Percentiles rank a stretch among this genome's conserved stretches.
Evolutionary conservation across 2,113 vertebrate genomes (phyloP).

Genomic region (Elgaria multicarinata): DNA sequence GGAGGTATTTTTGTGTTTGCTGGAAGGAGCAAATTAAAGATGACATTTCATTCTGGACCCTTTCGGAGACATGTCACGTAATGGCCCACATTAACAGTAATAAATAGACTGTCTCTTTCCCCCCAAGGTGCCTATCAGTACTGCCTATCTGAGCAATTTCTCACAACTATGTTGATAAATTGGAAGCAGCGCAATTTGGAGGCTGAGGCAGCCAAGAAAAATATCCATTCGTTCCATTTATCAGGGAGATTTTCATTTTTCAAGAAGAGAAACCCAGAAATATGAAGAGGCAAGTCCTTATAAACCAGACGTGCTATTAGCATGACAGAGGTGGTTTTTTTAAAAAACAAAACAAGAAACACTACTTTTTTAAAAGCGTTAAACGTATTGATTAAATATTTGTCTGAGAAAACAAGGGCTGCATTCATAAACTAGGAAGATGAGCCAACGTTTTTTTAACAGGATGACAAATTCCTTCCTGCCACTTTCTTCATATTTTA

Average conservation of each 20-base stretch:
- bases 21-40: conserved; percentile 64
- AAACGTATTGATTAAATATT: conserved; percentile 39
- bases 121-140: conserved; percentile 31
- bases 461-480: too few species aligned
- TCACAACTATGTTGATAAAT: conserved; percentile 62
- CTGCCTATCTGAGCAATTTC: conserved; percentile 53
- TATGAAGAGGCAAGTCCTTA: conserved; percentile 51
- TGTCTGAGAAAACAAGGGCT: conserved; percentile 26
- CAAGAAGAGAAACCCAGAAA: conserved; percentile 55
- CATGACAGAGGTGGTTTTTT: not conserved
- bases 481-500: too few species aligned
- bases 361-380: not conserved
- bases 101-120: conserved; percentile 61
- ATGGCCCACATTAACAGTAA: conserved; percentile 65
- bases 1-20: conserved; percentile 41
- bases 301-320: conserved; percentile 47
- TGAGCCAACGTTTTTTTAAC: not conserved
- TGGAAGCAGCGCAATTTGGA: conserved; percentile 57
- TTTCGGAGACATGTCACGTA: conserved; percentile 55
- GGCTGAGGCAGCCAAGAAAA: conserved; percentile 63
- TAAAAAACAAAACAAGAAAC: conserved; percentile 15
- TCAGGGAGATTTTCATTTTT: conserved; percentile 56
- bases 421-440: conserved; percentile 35
- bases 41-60: conserved; percentile 58
- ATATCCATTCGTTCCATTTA: conserved; percentile 64